Base-by-base conservation (phyloP, 2,113 vertebrate species). In the Callipepla squamata region DNA sequence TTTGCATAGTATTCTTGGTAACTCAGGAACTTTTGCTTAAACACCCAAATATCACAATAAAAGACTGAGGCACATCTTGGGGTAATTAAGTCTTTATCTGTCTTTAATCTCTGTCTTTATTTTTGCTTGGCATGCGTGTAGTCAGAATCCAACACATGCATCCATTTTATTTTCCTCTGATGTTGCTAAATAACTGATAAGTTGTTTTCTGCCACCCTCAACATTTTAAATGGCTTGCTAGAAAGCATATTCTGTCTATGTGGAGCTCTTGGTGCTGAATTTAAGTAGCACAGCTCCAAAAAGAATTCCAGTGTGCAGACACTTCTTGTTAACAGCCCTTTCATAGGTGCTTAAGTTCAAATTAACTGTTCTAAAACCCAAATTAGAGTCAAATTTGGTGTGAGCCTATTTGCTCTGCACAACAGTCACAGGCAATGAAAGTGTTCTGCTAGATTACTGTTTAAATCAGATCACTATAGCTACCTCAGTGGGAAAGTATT, bases 331-430 rank as follows among this genome's bases (percentile, higher is more conserved):
- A 92, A 90, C 89, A 92, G 90, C 77, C 73, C 65, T 95, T 97
- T 86, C 79, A 13, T 89, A 96, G 92, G 78, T 93, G 82, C 89
- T 96, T 96, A 96, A 89, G 72, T 95, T 96, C 93, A 95, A 97
- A 96, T 96, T 93, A 97, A 95, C 92, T 59, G 63, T 95, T 91
- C 93, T 96, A 79, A 97, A 96, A 90, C 76, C 72, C 87, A 96
- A 96, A 96, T 97, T 97, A 97, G 93, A 96, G 87, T 96, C 88
- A 97, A 96, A 96, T 92, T 85, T 93, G 92, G 96, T 95, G 58
- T 66, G 79, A 96, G 80, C 76, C 94, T 87, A 87, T 97, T 97
- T 96, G 72, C 70, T 82, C n/a, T 88, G 87, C 85, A 28, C 63
- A 94, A 87, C 80, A 94, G 30, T 96, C 86, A 69, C 22, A 32